Percentiles rank a stretch among this genome's conserved stretches.
Conservation (phyloP, 2,797 vertebrate species). For the Synaphobranchus kaupii region DNA sequence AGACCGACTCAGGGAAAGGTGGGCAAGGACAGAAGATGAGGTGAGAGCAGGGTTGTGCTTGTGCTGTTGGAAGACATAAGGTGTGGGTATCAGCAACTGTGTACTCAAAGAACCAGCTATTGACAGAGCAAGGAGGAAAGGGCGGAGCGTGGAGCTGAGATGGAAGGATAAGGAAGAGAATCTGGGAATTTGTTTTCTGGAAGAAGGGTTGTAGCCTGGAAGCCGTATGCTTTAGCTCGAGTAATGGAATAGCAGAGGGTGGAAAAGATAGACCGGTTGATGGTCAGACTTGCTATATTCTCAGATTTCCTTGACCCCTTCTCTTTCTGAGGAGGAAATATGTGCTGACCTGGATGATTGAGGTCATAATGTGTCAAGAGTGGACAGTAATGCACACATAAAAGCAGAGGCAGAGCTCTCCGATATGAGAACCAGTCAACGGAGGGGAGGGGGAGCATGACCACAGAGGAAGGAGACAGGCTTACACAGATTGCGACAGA, state of each 20-base stretch:
- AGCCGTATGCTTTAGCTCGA: background rate
- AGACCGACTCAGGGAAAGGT: background rate
- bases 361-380: background rate
- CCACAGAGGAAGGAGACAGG: background rate
- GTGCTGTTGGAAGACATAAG: background rate
- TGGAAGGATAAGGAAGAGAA: background rate
- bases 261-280: background rate
- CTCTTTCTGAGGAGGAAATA: background rate
- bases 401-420: background rate
- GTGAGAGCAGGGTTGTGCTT: background rate
- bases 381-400: background rate
- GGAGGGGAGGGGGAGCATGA: background rate
- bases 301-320: background rate
- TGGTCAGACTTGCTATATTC: background rate
- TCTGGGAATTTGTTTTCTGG: background rate
- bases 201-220: background rate
- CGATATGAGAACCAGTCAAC: background rate
- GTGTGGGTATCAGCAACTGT: background rate
- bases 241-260: background rate
- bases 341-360: background rate
- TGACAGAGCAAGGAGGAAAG: background rate
- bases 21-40: background rate
- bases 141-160: background rate
- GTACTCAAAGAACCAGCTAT: background rate
- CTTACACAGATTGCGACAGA: background rate